Percentiles rank a stretch among this genome's conserved stretches.
Evolutionary conservation across 1,140 invertebrate species (phyloP).

Genomic region (Bombus superbus): DNA sequence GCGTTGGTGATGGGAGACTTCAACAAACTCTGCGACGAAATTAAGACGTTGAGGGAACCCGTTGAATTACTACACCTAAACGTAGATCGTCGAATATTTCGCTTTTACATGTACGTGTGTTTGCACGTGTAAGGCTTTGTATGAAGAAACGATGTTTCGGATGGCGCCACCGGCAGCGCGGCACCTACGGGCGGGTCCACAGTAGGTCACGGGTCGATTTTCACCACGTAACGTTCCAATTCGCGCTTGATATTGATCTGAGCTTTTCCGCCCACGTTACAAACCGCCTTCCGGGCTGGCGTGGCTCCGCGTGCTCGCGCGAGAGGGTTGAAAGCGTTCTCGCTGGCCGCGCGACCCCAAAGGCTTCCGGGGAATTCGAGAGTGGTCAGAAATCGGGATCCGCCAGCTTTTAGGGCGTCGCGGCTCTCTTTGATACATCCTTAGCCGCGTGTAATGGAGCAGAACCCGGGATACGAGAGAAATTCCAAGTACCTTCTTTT

Average conservation of each 20-base stretch:
- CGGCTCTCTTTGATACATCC: slow-evolving; percentile 18
- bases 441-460: slow-evolving; percentile 13
- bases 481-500: not conserved
- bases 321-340: slow-evolving; percentile 33
- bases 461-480: not conserved
- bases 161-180: slow-evolving; percentile 72
- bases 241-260: slow-evolving; percentile 82
- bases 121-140: not conserved
- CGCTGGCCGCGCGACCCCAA: not conserved
- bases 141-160: slow-evolving; percentile 51
- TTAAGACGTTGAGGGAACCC: slow-evolving; percentile 16
- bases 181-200: slow-evolving; percentile 78
- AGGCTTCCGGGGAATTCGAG: not conserved
- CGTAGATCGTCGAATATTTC: slow-evolving; percentile 27
- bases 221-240: slow-evolving; percentile 80
- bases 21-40: not conserved
- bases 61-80: not conserved
- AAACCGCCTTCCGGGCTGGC: slow-evolving; percentile 43
- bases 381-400: slow-evolving; percentile 19
- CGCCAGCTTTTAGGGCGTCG: not conserved
- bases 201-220: slow-evolving; percentile 81
- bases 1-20: not conserved
- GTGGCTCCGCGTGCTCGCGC: slow-evolving; percentile 12
- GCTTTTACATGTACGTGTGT: not conserved
- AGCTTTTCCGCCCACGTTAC: slow-evolving; percentile 76